Evolutionary conservation across 2,113 vertebrate species (phyloP).

Genomic region (Ammodytes marinus): DNA sequence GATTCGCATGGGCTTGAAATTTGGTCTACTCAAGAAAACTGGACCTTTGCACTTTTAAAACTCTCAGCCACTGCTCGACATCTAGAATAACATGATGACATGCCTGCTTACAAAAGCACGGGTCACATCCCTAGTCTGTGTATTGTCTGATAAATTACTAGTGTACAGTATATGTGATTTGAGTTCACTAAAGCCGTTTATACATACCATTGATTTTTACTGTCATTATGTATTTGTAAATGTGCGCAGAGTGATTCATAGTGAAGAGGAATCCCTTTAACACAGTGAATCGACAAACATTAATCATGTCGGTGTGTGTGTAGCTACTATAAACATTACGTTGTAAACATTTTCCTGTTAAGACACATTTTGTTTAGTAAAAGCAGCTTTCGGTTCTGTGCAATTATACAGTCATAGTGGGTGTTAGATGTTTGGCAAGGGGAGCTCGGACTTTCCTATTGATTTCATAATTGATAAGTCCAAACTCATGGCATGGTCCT

Average conservation of each 20-base stretch:
- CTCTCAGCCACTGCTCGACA: background rate
- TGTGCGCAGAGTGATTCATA: slow-evolving; percentile 1
- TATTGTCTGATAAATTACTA: background rate
- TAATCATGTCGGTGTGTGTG: background rate
- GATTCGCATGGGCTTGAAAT: slow-evolving; percentile 4
- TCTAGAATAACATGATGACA: background rate
- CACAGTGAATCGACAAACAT: background rate
- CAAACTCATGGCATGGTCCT: background rate
- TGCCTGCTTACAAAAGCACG: background rate
- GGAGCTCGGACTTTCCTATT: background rate
- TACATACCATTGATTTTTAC: background rate
- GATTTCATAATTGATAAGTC: background rate
- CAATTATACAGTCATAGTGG: background rate
- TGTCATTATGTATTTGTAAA: slow-evolving; percentile 4
- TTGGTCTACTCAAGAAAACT: background rate
- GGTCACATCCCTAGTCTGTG: background rate
- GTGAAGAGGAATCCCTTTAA: slow-evolving; percentile 7
- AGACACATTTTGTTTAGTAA: background rate
- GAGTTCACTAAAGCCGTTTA: background rate
- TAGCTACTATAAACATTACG: slow-evolving; percentile 5
- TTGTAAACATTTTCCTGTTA: slow-evolving; percentile 2
- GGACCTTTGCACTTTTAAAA: slow-evolving; percentile 13
- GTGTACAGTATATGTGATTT: background rate
- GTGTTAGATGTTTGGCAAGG: background rate
- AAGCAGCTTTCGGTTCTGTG: background rate